Evolutionary conservation across 2,888 invertebrate genomes (phyloP).

Genomic region (Philopedon plagiatum): DNA sequence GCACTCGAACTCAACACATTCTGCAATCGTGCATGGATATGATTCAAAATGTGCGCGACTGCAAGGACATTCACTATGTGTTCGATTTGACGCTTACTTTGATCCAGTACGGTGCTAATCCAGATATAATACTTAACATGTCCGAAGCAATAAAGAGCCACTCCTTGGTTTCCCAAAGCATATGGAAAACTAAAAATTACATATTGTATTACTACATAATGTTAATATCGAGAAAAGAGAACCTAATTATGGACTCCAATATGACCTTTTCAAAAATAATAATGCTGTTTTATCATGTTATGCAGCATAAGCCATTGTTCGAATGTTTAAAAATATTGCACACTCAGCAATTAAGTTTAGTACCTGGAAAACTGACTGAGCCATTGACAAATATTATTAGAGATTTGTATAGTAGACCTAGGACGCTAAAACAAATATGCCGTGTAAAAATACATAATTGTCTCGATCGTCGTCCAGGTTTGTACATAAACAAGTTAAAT

Average conservation of each 20-base stretch:
- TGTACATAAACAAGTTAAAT: slow-evolving; percentile 77
- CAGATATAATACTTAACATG: slow-evolving; percentile 75
- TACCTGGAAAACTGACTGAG: slow-evolving; percentile 76
- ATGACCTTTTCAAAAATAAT: slow-evolving; percentile 78
- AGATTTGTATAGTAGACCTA: slow-evolving; percentile 76
- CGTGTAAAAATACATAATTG: slow-evolving; percentile 80
- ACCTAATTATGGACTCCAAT: slow-evolving; percentile 74
- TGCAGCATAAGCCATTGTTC: slow-evolving; percentile 79
- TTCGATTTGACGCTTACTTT: slow-evolving; percentile 80
- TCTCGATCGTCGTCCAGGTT: slow-evolving; percentile 76
- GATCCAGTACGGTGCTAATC: slow-evolving; percentile 82
- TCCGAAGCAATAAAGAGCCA: slow-evolving; percentile 68
- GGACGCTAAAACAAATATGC: slow-evolving; percentile 81
- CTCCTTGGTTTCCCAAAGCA: slow-evolving; percentile 65
- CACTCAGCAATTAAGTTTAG: slow-evolving; percentile 76
- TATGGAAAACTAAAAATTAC: slow-evolving; percentile 75
- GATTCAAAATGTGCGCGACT: slow-evolving; percentile 78
- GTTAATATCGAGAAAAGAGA: slow-evolving; percentile 78
- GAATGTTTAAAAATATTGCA: slow-evolving; percentile 78
- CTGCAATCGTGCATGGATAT: slow-evolving; percentile 80
- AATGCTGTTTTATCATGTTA: slow-evolving; percentile 76
- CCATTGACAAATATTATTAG: slow-evolving; percentile 76
- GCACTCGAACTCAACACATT: slow-evolving; percentile 77
- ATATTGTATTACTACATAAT: slow-evolving; percentile 81
- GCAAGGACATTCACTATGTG: slow-evolving; percentile 78